Evolutionary conservation across 2,113 vertebrate species (phyloP).

Genomic region (Equus przewalskii): DNA sequence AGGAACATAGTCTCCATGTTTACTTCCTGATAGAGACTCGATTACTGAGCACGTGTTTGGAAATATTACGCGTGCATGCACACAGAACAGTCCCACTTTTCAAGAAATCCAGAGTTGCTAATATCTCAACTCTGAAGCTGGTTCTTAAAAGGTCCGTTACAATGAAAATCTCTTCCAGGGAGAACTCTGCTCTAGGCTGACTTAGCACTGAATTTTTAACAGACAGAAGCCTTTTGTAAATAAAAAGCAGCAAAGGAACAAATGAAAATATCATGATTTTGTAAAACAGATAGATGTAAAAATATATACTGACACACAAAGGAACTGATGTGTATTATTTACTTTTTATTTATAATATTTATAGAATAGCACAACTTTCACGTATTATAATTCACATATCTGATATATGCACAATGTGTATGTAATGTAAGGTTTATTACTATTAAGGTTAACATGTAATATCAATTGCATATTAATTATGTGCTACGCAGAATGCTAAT

Average conservation of each 20-base stretch:
- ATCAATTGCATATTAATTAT: conserved; percentile 7
- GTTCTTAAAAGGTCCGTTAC: not conserved
- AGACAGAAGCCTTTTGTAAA: not conserved
- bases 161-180: not conserved
- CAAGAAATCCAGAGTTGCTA: not conserved
- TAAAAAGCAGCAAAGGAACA: not conserved
- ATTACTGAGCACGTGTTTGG: not conserved
- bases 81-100: not conserved
- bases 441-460: not conserved
- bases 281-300: conserved; percentile 23
- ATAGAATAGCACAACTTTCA: not conserved
- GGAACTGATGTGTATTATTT: not conserved
- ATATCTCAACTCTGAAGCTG: not conserved
- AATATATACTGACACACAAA: not conserved
- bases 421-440: not conserved
- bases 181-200: not conserved
- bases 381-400: not conserved
- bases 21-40: not conserved
- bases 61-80: not conserved
- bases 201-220: not conserved
- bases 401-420: not conserved
- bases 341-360: not conserved
- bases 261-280: not conserved
- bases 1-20: not conserved
- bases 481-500: not conserved